Base-by-base conservation (phyloP, 2,888 invertebrate species). In the Microctonus brassicae region DNA sequence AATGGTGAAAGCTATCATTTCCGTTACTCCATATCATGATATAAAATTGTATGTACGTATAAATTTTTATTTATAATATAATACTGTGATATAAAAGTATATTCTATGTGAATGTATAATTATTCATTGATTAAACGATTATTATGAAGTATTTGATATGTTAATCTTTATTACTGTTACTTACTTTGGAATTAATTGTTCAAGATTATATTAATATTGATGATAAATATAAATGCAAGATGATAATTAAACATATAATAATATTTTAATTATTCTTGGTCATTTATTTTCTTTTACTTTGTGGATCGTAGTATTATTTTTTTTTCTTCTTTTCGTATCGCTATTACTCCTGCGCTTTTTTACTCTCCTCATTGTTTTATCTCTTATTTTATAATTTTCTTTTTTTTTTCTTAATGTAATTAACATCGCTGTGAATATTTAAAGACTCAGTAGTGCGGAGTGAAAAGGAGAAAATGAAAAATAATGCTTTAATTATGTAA, bases 331-430 rank as follows among this genome's bases (percentile, higher is more conserved):
- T 4, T 17, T n/a, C 4, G n/a, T 39, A n/a, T 39, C 39, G 9
- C 47, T 47, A 1, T 26, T 24, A 34, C 34, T 29, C 17, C 2
- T 10, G n/a, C 58, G 10, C 13, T 17, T 34, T 58, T 33, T 13
- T 34, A 0, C 13, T 39, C 24, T 57, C 60, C 42, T 53, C 62
- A 47, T 58, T 42, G 22, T 55, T 42, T 70, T 60, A 34, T 11
- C 34, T 61, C 52, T 52, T n/a, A 29, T 66, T 20, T 61, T 47
- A 47, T 36, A 1, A 6, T 57, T 33, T 20, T 34, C 24, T 62
- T 6, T 52, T 52, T 68, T 29, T 57, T 60, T 69, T 33, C 66
- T 65, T 57, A 20, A 33, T 62, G 33, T 58, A 33, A 33, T 34
- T 34, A 33, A 58, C 33, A 6, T 34, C 33, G 58, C 34, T 4